Conservation (phyloP, 2,113 vertebrate species). For the Microcebus ravelobensis region DNA sequence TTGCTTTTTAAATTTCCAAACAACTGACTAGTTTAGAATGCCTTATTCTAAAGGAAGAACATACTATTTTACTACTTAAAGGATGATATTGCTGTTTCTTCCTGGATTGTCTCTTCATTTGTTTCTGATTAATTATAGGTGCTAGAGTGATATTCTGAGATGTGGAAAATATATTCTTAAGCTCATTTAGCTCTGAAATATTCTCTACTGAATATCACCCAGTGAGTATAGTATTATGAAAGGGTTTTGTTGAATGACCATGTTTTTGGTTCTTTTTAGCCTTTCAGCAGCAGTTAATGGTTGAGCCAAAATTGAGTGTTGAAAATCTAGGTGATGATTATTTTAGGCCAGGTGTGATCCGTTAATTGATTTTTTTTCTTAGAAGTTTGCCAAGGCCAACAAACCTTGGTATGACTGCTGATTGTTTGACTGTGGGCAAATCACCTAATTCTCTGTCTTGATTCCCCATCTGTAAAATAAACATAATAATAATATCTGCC, state of each 20-base stretch:
- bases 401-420: background rate
- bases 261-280: background rate
- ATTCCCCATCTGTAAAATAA: constrained; percentile 17
- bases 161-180: constrained; percentile 44
- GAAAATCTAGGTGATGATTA: background rate
- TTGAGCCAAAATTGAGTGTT: background rate
- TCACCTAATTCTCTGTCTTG: background rate
- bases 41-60: constrained; percentile 15
- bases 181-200: constrained; percentile 31
- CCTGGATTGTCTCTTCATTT: constrained; percentile 19
- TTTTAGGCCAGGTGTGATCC: background rate
- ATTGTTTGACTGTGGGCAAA: background rate
- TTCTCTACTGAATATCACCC: background rate
- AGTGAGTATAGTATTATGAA: background rate
- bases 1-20: constrained; percentile 62
- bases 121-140: constrained; percentile 40
- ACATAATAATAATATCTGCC: background rate
- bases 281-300: background rate
- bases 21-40: constrained; percentile 49
- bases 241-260: background rate
- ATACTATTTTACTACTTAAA: constrained; percentile 9
- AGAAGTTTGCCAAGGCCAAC: background rate
- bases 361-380: constrained; percentile 1
- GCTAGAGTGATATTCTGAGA: constrained; percentile 9
- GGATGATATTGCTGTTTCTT: background rate